A percentile compares a stretch with the other conserved stretches of the same genome.
These are phyloP conservation scores for Sepioteuthis lessoniana DNA, from an alignment of 2,888 invertebrate species.

Conservation along the genomic window DNA sequence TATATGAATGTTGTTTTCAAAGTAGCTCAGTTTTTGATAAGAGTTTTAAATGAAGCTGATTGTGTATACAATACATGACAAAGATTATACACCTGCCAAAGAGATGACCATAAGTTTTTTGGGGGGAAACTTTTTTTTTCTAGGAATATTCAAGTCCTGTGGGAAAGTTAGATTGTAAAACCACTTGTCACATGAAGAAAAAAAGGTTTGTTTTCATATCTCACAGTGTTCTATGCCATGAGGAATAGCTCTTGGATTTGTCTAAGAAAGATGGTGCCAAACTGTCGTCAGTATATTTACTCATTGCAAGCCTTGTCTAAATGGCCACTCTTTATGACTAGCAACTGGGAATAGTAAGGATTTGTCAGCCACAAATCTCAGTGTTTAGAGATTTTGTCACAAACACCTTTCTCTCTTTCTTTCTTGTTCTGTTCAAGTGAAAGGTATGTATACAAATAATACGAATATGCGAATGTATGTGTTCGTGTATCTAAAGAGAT, in stretches of 20 bases:
- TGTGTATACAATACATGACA: slow-evolving; percentile 33
- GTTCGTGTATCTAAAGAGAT: neutral
- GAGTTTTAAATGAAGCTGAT: slow-evolving; percentile 33
- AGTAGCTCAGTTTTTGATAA: neutral
- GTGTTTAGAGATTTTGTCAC: slow-evolving; percentile 16
- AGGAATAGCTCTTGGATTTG: neutral
- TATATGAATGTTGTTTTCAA: neutral
- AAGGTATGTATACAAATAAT: slow-evolving; percentile 12
- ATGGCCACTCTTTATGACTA: slow-evolving; percentile 33
- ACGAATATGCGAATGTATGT: neutral
- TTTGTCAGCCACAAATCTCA: slow-evolving; percentile 1
- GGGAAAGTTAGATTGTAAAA: neutral
- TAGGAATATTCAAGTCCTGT: neutral
- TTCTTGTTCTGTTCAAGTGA: neutral
- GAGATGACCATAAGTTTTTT: slow-evolving; percentile 18
- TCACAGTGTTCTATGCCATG: neutral
- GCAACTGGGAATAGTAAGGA: slow-evolving; percentile 23
- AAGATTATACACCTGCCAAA: slow-evolving; percentile 33
- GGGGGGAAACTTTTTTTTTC: neutral
- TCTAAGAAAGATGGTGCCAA: slow-evolving; percentile 14
- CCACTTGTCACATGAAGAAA: slow-evolving; percentile 11
- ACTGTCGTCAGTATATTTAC: slow-evolving; percentile 23
- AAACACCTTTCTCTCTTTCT: slow-evolving; percentile 24
- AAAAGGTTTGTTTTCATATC: slow-evolving; percentile 20
- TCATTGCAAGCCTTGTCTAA: slow-evolving; percentile 1